Evolutionary conservation across 1,140 invertebrate genomes (phyloP), one percentile per base, ranked within the genome.

Genomic region (Camponotus floridanus): DNA sequence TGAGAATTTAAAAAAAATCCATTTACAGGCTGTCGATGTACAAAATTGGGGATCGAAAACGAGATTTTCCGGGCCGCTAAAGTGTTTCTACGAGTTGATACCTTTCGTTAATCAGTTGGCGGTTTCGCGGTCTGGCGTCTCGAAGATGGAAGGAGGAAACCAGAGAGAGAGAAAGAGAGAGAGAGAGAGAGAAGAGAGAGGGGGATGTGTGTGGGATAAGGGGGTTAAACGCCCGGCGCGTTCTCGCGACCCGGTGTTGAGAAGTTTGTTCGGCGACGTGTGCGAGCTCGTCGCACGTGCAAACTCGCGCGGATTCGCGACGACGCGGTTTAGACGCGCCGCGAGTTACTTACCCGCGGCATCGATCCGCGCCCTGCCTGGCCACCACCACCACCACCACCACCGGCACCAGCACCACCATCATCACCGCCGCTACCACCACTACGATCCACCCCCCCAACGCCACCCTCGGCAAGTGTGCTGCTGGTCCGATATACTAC

Each of bases 401-500:
- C 57, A 62, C 73, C 55, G 6, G 2, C 73, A n/a, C 11, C 39
- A 26, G 2, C 55, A 5, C 9, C 51, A 55, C 9, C 31, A n/a
- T 15, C 31, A 51, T 3, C 45, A n/a, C 45, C 67, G n/a, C 13
- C n/a, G 21, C 0, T 48, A 26, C 26, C 73, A 26, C 7, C 55
- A 21, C 31, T 11, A n/a, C n/a, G n/a, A n/a, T n/a, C 9, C 48
- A 11, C 48, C 70, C 3, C 26, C 26, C 26, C 26, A 26, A 1
- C 26, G 8, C 26, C 39, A 21, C 1, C 36, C 65, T n/a, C 9
- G 26, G 26, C 45, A 11, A 39, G 57, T 62, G 74, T 33, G 45
- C 71, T 62, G 73, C 55, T 76, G 57, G 74, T 76, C 73, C 73
- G 73, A 36, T 76, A 76, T 61, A 45, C 74, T 45, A 76, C 26